Evolutionary conservation across 1,140 invertebrate genomes (phyloP).

Genomic region (Temnothorax curvispinosus): DNA sequence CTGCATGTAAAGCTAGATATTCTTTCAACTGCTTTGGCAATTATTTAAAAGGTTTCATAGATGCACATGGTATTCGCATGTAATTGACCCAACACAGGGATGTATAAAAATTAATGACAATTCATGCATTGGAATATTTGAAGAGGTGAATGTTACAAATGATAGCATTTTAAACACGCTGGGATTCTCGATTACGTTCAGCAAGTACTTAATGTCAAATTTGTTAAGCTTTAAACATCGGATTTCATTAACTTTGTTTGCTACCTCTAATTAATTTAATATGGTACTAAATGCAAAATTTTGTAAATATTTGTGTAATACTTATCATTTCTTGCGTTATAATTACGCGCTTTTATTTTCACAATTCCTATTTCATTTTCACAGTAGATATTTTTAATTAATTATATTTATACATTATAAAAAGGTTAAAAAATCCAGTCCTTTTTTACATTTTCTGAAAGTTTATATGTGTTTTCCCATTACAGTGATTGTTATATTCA

Average conservation of each 20-base stretch:
- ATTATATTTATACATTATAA: neutral
- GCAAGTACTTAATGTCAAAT: neutral
- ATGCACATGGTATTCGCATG: neutral
- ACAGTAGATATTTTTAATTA: neutral
- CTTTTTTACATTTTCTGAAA: neutral
- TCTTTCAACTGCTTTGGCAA: neutral
- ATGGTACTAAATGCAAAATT: neutral
- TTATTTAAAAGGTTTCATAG: neutral
- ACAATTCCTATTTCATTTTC: neutral
- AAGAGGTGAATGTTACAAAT: neutral
- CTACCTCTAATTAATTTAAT: neutral
- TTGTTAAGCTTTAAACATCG: neutral
- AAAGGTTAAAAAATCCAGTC: neutral
- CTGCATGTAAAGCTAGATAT: neutral
- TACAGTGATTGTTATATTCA: neutral
- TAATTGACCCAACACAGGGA: neutral
- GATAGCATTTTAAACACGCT: neutral
- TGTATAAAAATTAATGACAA: neutral
- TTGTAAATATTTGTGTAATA: neutral
- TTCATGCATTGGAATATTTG: conserved; percentile 14
- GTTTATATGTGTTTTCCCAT: neutral
- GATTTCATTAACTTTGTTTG: neutral
- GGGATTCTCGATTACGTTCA: conserved; percentile 37
- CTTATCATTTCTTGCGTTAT: neutral
- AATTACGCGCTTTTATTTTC: neutral